A percentile compares a stretch with the other conserved stretches of the same genome.
Conservation (phyloP, 2,113 vertebrate species). For the Ranitomeya variabilis region DNA sequence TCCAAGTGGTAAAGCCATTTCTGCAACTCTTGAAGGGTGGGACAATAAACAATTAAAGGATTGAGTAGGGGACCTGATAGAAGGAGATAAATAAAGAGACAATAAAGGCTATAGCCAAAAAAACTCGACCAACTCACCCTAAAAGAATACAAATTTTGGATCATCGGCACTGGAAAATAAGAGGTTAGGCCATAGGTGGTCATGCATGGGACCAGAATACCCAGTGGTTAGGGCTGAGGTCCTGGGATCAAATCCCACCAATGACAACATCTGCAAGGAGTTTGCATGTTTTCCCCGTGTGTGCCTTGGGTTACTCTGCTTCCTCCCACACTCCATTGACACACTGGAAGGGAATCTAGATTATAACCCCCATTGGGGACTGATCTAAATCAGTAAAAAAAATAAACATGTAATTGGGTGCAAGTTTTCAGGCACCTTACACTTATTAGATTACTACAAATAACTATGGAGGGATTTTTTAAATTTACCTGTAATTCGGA, state of each 20-base stretch:
- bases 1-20: slow-evolving; percentile 89
- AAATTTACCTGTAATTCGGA: slow-evolving; percentile 90
- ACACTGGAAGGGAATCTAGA: too few relatives aligned
- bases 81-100: neutral
- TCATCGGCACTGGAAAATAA: neutral
- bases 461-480: neutral
- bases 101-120: neutral
- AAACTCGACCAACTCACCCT: neutral
- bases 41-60: slow-evolving; percentile 86
- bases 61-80: slow-evolving; percentile 84
- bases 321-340: too few relatives aligned
- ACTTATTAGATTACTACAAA: too few relatives aligned
- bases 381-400: too few relatives aligned
- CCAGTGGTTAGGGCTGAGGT: too few relatives aligned
- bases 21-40: slow-evolving; percentile 80
- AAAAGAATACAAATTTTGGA: neutral
- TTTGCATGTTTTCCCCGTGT: too few relatives aligned
- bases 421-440: too few relatives aligned
- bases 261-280: too few relatives aligned
- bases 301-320: too few relatives aligned
- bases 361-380: too few relatives aligned
- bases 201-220: neutral
- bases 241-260: too few relatives aligned
- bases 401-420: too few relatives aligned
- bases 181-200: neutral